phyloP scores from a whole-genome alignment of 2,888 invertebrate genomes.

The Odontocerum albicorne region DNA sequence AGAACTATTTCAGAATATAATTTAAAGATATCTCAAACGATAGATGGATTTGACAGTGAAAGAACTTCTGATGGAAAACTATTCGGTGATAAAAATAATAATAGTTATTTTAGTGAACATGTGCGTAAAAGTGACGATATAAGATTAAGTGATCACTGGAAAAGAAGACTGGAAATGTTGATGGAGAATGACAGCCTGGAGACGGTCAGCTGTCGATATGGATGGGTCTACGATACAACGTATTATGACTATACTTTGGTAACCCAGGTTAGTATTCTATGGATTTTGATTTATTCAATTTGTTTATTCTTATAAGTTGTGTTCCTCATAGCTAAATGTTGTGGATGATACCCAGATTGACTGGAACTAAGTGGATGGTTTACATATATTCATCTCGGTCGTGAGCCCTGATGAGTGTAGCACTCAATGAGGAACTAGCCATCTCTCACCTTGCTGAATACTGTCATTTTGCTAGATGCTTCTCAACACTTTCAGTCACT shows the following conservation, averaged over 20 bases:
- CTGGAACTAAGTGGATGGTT: no score
- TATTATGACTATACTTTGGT: conserved; percentile 66
- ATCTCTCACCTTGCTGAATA: no score
- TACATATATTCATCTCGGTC: no score
- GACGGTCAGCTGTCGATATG: conserved; percentile 53
- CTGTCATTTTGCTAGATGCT: no score
- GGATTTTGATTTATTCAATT: no score
- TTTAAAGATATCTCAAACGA: no score
- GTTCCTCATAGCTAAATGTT: no score
- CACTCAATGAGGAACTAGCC: no score
- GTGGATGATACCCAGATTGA: no score
- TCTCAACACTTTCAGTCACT: no score
- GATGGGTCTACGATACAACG: conserved; percentile 64
- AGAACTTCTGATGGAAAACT: not conserved
- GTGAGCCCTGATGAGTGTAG: no score
- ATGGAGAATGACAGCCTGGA: conserved; percentile 46
- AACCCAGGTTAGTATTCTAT: conserved; percentile 59
- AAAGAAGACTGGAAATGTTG: conserved; percentile 33
- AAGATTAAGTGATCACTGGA: conserved; percentile 22
- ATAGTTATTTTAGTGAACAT: not conserved
- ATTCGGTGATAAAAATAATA: not conserved
- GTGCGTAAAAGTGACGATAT: not conserved
- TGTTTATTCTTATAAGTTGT: no score
- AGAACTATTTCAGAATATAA: not conserved
- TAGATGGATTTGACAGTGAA: not conserved